phyloP scores from a whole-genome alignment of 92 coral and sea anemone species.

The Siderastrea radians region DNA sequence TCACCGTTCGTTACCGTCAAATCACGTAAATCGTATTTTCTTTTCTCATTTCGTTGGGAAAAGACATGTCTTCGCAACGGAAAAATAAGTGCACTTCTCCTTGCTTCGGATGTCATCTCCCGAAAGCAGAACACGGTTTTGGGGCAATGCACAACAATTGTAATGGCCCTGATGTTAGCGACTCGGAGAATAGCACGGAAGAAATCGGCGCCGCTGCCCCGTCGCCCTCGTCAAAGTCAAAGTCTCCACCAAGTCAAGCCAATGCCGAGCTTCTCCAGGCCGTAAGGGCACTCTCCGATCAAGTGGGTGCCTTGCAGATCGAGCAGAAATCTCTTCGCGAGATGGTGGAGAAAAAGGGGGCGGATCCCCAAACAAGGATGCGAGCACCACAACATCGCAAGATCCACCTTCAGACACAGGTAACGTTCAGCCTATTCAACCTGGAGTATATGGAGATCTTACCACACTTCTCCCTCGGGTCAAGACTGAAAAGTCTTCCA shows the following conservation, averaged over 20 bases:
- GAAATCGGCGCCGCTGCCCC: background rate
- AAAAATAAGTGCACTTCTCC: too few relatives aligned
- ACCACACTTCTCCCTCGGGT: background rate
- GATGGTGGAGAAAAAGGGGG: background rate
- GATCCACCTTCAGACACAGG: too few relatives aligned
- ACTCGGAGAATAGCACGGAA: background rate
- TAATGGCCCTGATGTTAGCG: too few relatives aligned
- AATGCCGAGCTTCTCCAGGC: constrained; percentile 5
- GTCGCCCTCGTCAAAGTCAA: background rate
- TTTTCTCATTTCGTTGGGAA: too few relatives aligned
- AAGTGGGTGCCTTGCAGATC: constrained; percentile 20
- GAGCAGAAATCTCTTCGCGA: constrained; percentile 7
- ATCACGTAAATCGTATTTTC: too few relatives aligned
- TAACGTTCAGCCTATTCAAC: background rate
- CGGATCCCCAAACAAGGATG: background rate
- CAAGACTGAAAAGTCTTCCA: background rate
- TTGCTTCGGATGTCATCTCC: too few relatives aligned
- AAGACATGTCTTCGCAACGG: too few relatives aligned
- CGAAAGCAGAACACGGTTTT: too few relatives aligned
- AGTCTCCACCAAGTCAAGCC: background rate
- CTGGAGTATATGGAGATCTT: background rate
- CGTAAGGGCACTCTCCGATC: constrained; percentile 8
- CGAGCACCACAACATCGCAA: background rate
- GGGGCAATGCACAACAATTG: too few relatives aligned
- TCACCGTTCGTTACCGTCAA: too few relatives aligned